Base-by-base conservation (phyloP, 2,888 invertebrate genomes). In the Ophion costatus region DNA sequence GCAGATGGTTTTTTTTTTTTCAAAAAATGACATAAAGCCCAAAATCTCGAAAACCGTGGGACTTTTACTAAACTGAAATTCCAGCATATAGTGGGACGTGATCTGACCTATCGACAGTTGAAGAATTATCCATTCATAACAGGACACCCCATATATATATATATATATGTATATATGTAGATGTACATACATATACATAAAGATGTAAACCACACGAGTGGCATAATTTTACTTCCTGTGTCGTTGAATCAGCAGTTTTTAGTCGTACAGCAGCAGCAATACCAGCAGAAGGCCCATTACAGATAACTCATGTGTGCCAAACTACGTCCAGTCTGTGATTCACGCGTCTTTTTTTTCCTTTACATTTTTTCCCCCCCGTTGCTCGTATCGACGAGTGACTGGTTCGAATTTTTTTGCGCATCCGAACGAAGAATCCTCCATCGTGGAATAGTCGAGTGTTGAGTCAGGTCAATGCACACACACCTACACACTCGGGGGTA, bases 221-320 rank as follows among this genome's bases (percentile, higher is more conserved):
- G 87, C 87, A 87, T 78, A 61, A 71, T 71, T 79, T 87, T 88
- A 89, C 89, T 91, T 91, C 91, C 90, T 89, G 90, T 82, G 75
- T 85, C 69, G 90, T 89, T 91, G 92, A 92, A 90, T 92, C 92
- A 91, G 89, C 89, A 86, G 70, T 89, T 87, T 87, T 84, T 59
- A 63, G 63, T 63, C 80, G 59, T 78, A 82, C 77, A 70, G 77
- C 70, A 73, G 57, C 42, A 73, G 57, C 42, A 64, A 64, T 24
- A 59, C n/a, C 66, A 29, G 22, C 42, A 80, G 83, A 87, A 66
- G 64, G 33, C 82, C 80, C 73, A 22, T 38, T 42, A 57, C 38
- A 56, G 51, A 74, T 69, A 38, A 17, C 51, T 57, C 63, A n/a
- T 64, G 29, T 51, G 38, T 42, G 9, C 59, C 71, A 38, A 20